Conservation (phyloP, 2,113 vertebrate genomes). For the Antennarius striatus region DNA sequence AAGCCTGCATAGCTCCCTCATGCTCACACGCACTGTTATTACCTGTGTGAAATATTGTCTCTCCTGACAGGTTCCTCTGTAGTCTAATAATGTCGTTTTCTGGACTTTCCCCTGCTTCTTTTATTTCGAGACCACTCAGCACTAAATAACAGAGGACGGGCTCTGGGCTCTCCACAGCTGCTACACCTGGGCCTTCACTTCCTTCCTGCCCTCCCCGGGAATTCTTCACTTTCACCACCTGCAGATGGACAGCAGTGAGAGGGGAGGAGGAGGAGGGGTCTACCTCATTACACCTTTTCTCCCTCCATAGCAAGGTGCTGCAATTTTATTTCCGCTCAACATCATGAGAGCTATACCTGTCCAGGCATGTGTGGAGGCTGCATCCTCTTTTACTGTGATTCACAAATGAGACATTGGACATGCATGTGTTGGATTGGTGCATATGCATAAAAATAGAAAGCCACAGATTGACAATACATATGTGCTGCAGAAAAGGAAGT, state of each 20-base stretch:
- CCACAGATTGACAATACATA: not conserved
- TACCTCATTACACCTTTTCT: slow-evolving; percentile 40
- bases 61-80: slow-evolving; percentile 37
- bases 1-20: not conserved
- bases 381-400: slow-evolving; percentile 31
- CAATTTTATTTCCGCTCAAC: slow-evolving; percentile 45
- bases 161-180: slow-evolving; percentile 41
- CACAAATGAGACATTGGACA: slow-evolving; percentile 29
- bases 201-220: slow-evolving; percentile 74
- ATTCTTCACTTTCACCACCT: slow-evolving; percentile 78
- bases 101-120: slow-evolving; percentile 60
- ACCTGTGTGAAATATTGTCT: slow-evolving; percentile 42
- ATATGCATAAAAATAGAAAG: not conserved
- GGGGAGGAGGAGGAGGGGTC: slow-evolving; percentile 13
- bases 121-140: slow-evolving; percentile 47
- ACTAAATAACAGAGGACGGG: slow-evolving; percentile 66
- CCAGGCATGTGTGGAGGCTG: slow-evolving; percentile 40
- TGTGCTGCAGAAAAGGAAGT: not conserved
- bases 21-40: slow-evolving; percentile 36
- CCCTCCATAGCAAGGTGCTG: slow-evolving; percentile 29
- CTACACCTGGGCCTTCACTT: slow-evolving; percentile 70
- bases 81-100: slow-evolving; percentile 37
- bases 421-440: not conserved
- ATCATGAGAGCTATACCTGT: slow-evolving; percentile 41
- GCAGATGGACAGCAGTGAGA: slow-evolving; percentile 41